Evolutionary conservation across 2,797 vertebrate species (phyloP).

Genomic region (Graptemys geographica): DNA sequence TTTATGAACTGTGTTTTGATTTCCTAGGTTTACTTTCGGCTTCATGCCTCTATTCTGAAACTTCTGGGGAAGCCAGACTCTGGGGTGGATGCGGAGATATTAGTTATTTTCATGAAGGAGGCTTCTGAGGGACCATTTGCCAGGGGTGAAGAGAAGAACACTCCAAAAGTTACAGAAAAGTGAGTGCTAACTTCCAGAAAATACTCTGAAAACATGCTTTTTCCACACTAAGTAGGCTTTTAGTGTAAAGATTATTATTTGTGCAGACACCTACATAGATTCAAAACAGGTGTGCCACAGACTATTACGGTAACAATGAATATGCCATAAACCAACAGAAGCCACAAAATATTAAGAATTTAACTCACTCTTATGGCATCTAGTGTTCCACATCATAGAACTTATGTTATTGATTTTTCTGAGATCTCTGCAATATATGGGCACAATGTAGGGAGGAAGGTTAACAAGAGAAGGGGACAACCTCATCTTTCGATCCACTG

Average conservation of each 20-base stretch:
- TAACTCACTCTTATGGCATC: neutral
- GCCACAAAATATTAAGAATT: neutral
- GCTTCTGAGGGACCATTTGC: constrained; percentile 95
- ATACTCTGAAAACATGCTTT: neutral
- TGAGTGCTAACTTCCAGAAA: constrained; percentile 77
- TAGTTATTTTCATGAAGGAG: constrained; percentile 92
- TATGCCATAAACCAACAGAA: neutral
- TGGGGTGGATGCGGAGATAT: constrained; percentile 88
- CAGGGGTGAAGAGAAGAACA: constrained; percentile 96
- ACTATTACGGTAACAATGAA: neutral
- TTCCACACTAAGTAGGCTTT: neutral
- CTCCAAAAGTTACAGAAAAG: constrained; percentile 92
- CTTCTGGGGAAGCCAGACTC: constrained; percentile 86
- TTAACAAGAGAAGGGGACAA: neutral
- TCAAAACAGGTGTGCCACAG: neutral
- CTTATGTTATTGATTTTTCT: neutral
- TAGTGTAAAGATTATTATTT: neutral
- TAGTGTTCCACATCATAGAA: neutral
- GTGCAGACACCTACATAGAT: neutral
- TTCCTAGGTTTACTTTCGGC: constrained; percentile 92
- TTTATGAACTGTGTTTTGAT: neutral
- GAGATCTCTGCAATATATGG: neutral
- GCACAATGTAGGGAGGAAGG: neutral
- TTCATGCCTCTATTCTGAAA: constrained; percentile 95
- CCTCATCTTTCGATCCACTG: neutral